Base-by-base conservation (phyloP, 2,888 invertebrate species). In the Drosophila phalerata region DNA sequence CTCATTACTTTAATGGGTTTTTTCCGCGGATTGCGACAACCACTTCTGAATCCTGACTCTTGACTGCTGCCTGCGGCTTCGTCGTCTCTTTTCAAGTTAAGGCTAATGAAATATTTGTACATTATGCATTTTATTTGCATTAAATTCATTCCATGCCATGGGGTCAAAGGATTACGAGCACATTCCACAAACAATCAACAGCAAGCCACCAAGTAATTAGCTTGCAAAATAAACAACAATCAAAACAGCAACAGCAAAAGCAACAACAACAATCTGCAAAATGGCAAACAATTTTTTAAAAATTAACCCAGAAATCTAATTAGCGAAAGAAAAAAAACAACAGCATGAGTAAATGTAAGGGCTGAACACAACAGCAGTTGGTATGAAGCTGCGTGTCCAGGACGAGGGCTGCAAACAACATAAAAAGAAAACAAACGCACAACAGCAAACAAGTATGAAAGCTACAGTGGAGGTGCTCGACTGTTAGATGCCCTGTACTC, bases 221-320 rank as follows among this genome's bases (percentile, higher is more conserved):
- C 80, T 65, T 45, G 69, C 78, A 68, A 80, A 82, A 85, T 71
- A 69, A 82, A 84, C 68, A 77, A 76, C 58, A 57, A 66, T 63
- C 40, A 34, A 40, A 63, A 48, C 49, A 55, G 6, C 37, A 49
- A 52, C 28, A 28, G 28, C 28, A 5, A 28, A n/a, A n/a, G n/a
- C 55, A 34, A 5, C n/a, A 69, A 60, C 43, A 49, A 63, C 69
- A 37, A 6, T 37, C 69, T 32, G 53, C 55, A 57, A 79, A 77
- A 79, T 68, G 63, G 67, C 76, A 72, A 82, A 75, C 73, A 75
- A 74, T 79, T 77, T 57, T 48, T 34, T 56, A 58, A 57, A 69
- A 78, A 83, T 81, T 90, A 90, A 90, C 90, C 89, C 79, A 90
- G 86, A 90, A 90, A 89, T 88, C 86, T 90, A 89, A 89, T 90